Evolutionary conservation across 1,140 invertebrate genomes (phyloP), one percentile per base, ranked within the genome.

Genomic region (Hycleus phaleratus): DNA sequence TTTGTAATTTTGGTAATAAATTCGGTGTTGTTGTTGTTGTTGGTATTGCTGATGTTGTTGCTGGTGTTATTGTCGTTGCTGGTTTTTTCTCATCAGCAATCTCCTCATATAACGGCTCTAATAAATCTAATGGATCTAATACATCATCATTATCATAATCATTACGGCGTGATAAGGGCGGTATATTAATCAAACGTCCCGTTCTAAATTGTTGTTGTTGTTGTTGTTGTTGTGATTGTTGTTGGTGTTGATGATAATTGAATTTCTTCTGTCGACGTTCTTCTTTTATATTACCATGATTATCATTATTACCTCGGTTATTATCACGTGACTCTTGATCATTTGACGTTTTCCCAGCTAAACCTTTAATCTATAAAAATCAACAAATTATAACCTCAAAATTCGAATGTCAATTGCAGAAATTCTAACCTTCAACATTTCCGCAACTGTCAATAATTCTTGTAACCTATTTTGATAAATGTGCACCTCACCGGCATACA

Each of bases 401-500:
- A 58, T 38, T 9, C 40, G 5, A 48, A 53, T 38, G 9, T 52
- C 18, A 51, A 46, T 50, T 59, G 45, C 11, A n/a, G n/a, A n/a
- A 45, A 10, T 50, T 32, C 12, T 59, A 7, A 79, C 76, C 64
- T 78, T 74, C 7, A 79, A 62, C 8, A 66, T 59, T 56, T 77
- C 72, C 3, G 77, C 78, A 24, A 73, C 76, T 48, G 69, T 67
- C 2, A 78, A 55, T 11, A 79, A 59, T 42, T 69, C 66, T 40
- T 73, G 56, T 10, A 79, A 51, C 49, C 76, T 71, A 10, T 72
- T 71, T 55, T 79, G 75, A 32, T 65, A 66, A 45, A 79, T 74
- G 57, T 74, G 74, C 0, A 80, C 75, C 70, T 82, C 79, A 10
- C 81, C 80, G 43, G 76, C 71, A 64, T 82, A 82, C 75, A 82